phyloP scores from a whole-genome alignment of 2,888 invertebrate genomes.

The Gymnosoma rotundatum region DNA sequence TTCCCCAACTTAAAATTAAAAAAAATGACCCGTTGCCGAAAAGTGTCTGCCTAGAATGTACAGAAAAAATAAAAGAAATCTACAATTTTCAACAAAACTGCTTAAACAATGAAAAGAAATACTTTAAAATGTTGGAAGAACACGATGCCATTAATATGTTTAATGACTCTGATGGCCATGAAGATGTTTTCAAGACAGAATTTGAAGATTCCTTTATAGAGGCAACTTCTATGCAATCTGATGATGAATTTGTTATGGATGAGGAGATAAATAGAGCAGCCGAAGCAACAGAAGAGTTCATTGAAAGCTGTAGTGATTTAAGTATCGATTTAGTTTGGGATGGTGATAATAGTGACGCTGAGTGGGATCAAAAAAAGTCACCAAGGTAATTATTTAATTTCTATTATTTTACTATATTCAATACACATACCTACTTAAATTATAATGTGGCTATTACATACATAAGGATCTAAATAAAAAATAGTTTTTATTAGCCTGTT shows the following conservation, averaged over 20 bases:
- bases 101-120: conserved; percentile 51
- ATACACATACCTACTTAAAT: no score
- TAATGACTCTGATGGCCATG: conserved; percentile 21
- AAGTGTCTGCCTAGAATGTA: conserved; percentile 50
- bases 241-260: conserved; percentile 49
- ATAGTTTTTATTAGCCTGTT: no score
- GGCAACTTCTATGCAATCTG: conserved; percentile 41
- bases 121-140: conserved; percentile 56
- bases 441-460: no score
- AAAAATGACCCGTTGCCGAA: conserved; percentile 57
- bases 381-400: conserved; percentile 45
- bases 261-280: conserved; percentile 50
- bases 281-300: conserved; percentile 55
- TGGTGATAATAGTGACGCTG: conserved; percentile 39
- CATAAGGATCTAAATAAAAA: no score
- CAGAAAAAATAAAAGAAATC: conserved; percentile 58
- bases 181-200: conserved; percentile 57
- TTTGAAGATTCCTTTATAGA: conserved; percentile 47
- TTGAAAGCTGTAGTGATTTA: conserved; percentile 68
- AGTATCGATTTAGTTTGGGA: conserved; percentile 60
- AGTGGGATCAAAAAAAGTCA: conserved; percentile 18
- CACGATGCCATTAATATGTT: conserved; percentile 7
- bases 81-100: conserved; percentile 58
- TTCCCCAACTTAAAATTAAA: conserved; percentile 56
- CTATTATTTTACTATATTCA: no score